These are phyloP conservation scores for Rhabdomys dilectus DNA, from an alignment of 2,113 vertebrate genomes.

Conservation along the genomic window DNA sequence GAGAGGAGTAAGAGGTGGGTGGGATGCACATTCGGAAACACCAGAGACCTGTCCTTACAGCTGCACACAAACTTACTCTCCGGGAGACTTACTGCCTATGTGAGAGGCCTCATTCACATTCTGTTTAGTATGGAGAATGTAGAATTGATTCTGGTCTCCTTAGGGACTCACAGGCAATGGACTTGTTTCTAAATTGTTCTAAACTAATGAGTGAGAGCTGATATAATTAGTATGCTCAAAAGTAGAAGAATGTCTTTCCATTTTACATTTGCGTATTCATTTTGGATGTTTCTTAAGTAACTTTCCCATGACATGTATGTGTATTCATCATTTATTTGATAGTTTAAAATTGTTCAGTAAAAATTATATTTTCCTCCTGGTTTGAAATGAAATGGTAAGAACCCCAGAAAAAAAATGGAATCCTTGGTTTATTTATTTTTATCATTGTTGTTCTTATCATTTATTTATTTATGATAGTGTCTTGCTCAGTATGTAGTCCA, in stretches of 20 bases:
- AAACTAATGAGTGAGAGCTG: neutral
- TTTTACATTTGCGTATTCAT: neutral
- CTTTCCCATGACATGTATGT: neutral
- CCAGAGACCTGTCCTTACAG: neutral
- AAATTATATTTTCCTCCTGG: neutral
- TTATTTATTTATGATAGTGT: neutral
- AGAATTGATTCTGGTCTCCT: neutral
- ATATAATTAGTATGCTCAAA: neutral
- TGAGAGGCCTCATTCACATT: neutral
- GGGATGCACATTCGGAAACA: neutral
- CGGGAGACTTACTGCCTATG: neutral
- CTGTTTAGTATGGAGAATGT: neutral
- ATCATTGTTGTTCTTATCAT: neutral
- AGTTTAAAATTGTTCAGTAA: conserved; percentile 38
- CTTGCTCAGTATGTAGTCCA: neutral
- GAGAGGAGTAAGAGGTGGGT: neutral
- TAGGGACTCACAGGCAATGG: neutral
- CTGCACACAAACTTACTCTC: neutral
- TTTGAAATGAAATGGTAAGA: conserved; percentile 60
- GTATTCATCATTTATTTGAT: neutral
- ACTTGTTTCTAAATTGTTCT: neutral
- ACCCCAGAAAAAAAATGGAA: neutral
- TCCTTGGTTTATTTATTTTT: neutral
- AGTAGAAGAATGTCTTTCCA: neutral
- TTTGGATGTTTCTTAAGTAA: conserved; percentile 28